These are phyloP conservation scores for Clivina fossor DNA, from an alignment of 2,888 invertebrate species.

Conservation along the genomic window DNA sequence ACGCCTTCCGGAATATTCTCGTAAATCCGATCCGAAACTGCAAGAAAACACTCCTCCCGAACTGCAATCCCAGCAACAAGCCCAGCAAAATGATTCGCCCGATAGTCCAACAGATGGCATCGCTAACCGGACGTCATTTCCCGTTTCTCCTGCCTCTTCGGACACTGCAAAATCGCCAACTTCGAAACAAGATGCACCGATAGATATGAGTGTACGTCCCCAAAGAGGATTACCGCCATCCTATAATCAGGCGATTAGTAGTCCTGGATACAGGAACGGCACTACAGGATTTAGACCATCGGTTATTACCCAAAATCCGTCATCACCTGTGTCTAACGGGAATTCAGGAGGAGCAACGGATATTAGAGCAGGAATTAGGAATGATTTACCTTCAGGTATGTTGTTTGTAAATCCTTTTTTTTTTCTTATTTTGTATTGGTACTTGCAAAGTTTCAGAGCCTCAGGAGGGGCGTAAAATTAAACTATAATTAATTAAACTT, in stretches of 20 bases:
- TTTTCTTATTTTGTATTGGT: no score
- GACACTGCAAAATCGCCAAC: slow-evolving; percentile 50
- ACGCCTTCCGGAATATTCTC: slow-evolving; percentile 52
- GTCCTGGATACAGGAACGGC: slow-evolving; percentile 51
- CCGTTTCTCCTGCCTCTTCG: slow-evolving; percentile 31
- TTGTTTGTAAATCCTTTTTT: no score
- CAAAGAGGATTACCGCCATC: slow-evolving; percentile 64
- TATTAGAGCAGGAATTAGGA: slow-evolving; percentile 37
- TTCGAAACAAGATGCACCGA: slow-evolving; percentile 56
- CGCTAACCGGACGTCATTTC: slow-evolving; percentile 2
- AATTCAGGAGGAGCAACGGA: slow-evolving; percentile 19
- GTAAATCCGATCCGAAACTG: slow-evolving; percentile 52
- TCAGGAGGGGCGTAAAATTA: neutral
- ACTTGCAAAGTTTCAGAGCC: no score
- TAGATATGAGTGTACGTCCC: slow-evolving; percentile 65
- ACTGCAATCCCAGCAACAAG: neutral
- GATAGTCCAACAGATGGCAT: slow-evolving; percentile 3
- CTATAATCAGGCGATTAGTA: slow-evolving; percentile 56
- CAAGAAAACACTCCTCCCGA: slow-evolving; percentile 43
- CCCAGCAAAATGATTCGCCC: no score
- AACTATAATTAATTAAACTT: slow-evolving; percentile 17
- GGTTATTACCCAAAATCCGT: slow-evolving; percentile 64
- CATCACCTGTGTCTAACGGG: slow-evolving; percentile 44
- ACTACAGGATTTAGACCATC: slow-evolving; percentile 60
- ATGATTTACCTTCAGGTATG: slow-evolving; percentile 51